Evolutionary conservation across 2,797 vertebrate genomes (phyloP).

Genomic region (Lepilemur septentrionalis): DNA sequence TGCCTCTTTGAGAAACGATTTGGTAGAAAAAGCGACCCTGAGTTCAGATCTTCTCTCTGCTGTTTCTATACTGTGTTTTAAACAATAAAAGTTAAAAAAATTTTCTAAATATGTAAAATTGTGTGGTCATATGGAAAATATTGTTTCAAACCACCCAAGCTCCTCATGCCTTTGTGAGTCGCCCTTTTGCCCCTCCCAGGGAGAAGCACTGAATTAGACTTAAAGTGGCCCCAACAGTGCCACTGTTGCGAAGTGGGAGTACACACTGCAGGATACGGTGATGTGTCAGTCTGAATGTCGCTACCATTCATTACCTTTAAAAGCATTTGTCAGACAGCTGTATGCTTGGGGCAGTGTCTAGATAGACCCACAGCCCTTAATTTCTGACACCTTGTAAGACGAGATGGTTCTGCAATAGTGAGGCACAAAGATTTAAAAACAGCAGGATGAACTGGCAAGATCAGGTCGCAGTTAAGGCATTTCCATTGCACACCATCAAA

Average conservation of each 20-base stretch:
- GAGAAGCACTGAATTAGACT: neutral
- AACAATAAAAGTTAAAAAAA: neutral
- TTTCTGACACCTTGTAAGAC: neutral
- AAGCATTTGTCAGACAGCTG: neutral
- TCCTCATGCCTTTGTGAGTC: neutral
- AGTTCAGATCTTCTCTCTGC: neutral
- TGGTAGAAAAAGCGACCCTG: neutral
- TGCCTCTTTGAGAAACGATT: neutral
- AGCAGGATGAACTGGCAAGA: neutral
- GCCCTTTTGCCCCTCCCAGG: neutral
- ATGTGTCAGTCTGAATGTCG: neutral
- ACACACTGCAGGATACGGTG: neutral
- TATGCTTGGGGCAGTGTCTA: neutral
- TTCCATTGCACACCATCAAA: neutral
- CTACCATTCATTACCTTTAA: constrained; percentile 3
- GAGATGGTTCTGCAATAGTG: neutral
- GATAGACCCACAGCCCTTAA: neutral
- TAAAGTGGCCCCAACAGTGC: neutral
- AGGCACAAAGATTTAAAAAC: neutral
- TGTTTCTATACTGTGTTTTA: neutral
- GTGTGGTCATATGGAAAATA: neutral
- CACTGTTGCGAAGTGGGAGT: neutral
- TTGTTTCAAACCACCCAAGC: neutral
- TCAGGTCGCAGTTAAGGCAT: neutral
- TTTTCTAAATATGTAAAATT: neutral